phyloP scores from a whole-genome alignment of 2,888 invertebrate genomes.

The Dysmachus trigonus region DNA sequence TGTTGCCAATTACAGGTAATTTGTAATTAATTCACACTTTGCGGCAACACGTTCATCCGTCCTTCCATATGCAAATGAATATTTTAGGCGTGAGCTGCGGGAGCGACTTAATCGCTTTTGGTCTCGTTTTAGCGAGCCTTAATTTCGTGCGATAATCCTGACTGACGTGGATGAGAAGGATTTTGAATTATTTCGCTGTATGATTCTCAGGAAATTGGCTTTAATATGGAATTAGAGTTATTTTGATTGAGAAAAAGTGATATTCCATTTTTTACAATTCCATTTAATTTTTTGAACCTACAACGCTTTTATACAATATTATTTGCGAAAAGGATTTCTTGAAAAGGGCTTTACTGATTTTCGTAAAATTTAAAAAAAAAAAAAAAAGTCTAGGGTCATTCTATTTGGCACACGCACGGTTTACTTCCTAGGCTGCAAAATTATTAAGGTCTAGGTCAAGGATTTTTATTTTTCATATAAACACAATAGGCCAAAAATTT shows the following conservation, averaged over 20 bases:
- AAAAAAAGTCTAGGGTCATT: too few species aligned
- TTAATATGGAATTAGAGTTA: neutral
- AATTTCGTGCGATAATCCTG: slow-evolving; percentile 13
- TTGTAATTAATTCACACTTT: slow-evolving; percentile 51
- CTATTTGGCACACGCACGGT: too few species aligned
- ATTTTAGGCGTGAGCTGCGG: slow-evolving; percentile 26
- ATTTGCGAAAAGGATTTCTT: too few species aligned
- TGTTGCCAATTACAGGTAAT: slow-evolving; percentile 49
- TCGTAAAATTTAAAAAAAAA: too few species aligned
- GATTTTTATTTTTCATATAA: too few species aligned
- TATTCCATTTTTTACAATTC: too few species aligned
- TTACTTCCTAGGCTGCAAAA: too few species aligned
- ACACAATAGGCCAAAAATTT: too few species aligned
- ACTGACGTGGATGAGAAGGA: neutral
- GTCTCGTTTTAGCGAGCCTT: slow-evolving; percentile 8
- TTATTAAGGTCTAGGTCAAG: too few species aligned
- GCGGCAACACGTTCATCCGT: slow-evolving; percentile 44
- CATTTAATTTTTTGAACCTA: too few species aligned
- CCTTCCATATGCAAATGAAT: slow-evolving; percentile 40
- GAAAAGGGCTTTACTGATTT: too few species aligned
- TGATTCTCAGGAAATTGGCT: neutral
- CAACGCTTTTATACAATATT: too few species aligned
- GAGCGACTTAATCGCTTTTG: slow-evolving; percentile 22
- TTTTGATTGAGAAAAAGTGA: neutral
- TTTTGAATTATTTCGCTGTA: neutral